Conservation (phyloP, 2,113 vertebrate genomes). For the Cololabis saira region DNA sequence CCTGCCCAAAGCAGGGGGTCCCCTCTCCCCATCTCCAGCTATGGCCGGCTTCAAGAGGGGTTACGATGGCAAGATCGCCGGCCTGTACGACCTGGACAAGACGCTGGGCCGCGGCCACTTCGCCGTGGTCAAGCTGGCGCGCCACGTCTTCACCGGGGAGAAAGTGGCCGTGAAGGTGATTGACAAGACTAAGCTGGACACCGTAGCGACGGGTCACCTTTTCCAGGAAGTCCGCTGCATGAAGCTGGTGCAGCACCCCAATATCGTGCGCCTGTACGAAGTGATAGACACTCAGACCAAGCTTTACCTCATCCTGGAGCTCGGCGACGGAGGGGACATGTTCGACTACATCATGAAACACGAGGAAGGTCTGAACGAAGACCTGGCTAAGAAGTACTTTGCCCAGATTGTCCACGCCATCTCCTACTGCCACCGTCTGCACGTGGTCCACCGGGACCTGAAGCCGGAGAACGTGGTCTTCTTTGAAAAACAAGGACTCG, state of each 20-base stretch:
- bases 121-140: constrained; percentile 96
- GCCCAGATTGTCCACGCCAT: constrained; percentile 98
- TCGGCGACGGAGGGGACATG: constrained; percentile 98
- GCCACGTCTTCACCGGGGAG: constrained; percentile 97
- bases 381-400: constrained; percentile 97
- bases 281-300: constrained; percentile 99
- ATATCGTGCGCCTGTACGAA: constrained; percentile 96
- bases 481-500: constrained; percentile 97
- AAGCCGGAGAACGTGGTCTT: constrained; percentile 99
- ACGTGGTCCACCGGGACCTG: constrained; percentile 96
- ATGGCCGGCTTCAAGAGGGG: constrained; percentile 98
- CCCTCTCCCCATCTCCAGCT: constrained; percentile 72
- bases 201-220: constrained; percentile 93
- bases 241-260: constrained; percentile 98
- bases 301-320: constrained; percentile 96
- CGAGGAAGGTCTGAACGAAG: constrained; percentile 95
- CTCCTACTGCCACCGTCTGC: constrained; percentile 97
- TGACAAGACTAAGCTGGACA: constrained; percentile 97
- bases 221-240: constrained; percentile 99
- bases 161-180: constrained; percentile 99
- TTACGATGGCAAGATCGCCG: constrained; percentile 97
- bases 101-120: constrained; percentile 97
- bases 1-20: constrained; percentile 46
- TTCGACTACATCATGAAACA: constrained; percentile 99
- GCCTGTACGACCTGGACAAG: constrained; percentile 97